Evolutionary conservation across 2,113 vertebrate species (phyloP).

Genomic region (Mohoua ochrocephala): DNA sequence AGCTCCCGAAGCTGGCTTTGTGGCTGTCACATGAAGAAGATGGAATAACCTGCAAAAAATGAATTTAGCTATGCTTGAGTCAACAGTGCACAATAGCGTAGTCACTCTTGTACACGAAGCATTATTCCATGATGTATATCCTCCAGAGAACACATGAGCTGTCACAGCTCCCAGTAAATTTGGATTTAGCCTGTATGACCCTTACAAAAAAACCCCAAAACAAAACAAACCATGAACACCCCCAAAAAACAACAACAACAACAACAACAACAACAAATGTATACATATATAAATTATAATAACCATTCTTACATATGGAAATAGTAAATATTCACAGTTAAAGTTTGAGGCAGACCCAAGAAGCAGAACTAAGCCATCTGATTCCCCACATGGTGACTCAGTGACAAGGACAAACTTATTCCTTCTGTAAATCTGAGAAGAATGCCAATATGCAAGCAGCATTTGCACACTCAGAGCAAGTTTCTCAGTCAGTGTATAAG

Average conservation of each 20-base stretch:
- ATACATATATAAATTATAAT: too few relatives aligned
- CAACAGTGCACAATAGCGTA: accelerated
- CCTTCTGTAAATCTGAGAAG: not conserved
- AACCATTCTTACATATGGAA: not conserved
- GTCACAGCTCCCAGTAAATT: not conserved
- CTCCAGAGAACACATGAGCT: not conserved
- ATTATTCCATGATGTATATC: not conserved
- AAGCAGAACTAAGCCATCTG: not conserved
- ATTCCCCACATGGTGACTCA: not conserved
- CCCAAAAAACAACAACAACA: not conserved
- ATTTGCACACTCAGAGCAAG: not conserved
- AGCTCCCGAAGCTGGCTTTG: not conserved
- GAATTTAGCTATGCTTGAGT: not conserved
- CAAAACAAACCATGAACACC: accelerated
- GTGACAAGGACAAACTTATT: not conserved
- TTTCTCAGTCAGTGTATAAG: not conserved
- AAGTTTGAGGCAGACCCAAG: not conserved
- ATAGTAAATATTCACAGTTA: not conserved
- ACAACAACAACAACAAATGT: not conserved
- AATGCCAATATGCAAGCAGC: not conserved
- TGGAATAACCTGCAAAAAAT: not conserved
- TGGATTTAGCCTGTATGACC: not conserved
- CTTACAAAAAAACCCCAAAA: not conserved
- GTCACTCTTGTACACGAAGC: not conserved
- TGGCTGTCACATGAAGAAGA: not conserved